Percentiles rank a stretch among this genome's conserved stretches.
Evolutionary conservation across 2,797 vertebrate species (phyloP).

Genomic region (Phalloptychus januarius): DNA sequence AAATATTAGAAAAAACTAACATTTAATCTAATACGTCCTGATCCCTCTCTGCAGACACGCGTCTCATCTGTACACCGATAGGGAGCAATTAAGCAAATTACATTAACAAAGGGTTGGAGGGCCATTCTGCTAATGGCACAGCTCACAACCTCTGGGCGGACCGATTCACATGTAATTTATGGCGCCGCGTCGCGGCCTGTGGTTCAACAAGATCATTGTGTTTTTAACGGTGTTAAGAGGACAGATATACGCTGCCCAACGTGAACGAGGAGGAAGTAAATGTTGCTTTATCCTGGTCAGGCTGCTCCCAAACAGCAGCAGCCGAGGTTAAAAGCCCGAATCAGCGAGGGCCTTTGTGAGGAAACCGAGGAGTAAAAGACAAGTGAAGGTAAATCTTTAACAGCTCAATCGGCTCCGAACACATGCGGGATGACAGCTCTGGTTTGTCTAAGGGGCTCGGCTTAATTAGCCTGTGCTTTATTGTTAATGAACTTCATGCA

Average conservation of each 20-base stretch:
- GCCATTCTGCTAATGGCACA: conserved; percentile 74
- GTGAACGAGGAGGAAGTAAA: conserved; percentile 20
- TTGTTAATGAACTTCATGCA: conserved; percentile 99
- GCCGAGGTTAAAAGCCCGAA: conserved; percentile 55
- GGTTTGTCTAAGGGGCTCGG: conserved; percentile 95
- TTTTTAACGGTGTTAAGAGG: conserved; percentile 15
- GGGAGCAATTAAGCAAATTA: conserved; percentile 82
- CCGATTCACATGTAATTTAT: conserved; percentile 70
- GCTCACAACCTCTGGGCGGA: conserved; percentile 75
- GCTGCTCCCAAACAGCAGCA: conserved; percentile 39
- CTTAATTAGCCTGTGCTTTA: conserved; percentile 99
- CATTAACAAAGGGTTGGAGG: conserved; percentile 79
- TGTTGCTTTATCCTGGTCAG: conserved; percentile 46
- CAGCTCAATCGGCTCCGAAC: conserved; percentile 91
- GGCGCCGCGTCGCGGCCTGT: conserved; percentile 51
- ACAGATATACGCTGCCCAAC: not conserved
- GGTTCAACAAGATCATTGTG: conserved; percentile 52
- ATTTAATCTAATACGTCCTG: conserved; percentile 75
- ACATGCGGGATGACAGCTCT: conserved; percentile 92
- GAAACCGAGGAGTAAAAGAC: conserved; percentile 49
- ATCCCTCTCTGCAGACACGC: conserved; percentile 63
- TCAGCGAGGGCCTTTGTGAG: conserved; percentile 15
- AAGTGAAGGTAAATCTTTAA: conserved; percentile 82
- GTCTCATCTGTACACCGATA: conserved; percentile 77
- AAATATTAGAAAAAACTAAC: conserved; percentile 51